Evolutionary conservation across 2,888 invertebrate genomes (phyloP), one percentile per base, ranked within the genome.

Genomic region (Venusia cambrica): DNA sequence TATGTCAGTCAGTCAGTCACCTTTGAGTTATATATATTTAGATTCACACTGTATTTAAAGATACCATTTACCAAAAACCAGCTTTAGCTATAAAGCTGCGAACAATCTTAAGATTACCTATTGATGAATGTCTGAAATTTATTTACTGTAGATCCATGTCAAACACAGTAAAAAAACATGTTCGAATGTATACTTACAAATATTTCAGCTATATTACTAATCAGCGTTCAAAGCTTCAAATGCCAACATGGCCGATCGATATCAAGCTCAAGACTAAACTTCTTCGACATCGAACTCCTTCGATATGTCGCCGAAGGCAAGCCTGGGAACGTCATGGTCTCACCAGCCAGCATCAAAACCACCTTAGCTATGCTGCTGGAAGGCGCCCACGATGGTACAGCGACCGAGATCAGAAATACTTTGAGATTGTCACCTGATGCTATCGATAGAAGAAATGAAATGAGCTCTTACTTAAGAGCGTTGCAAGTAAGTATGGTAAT

Each of bases 321-420:
- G 19, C 41, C 17, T 4, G 89, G 89, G 10, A 93, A 93, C 59
- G 79, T 92, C 14, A 79, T 92, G 58, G 64, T 92, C 1, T 92
- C 93, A n/a, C 91, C 93, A 6, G 88, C 90, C 35, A 92, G 92
- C 58, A 79, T 92, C 11, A 92, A 92, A 64, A 78, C 89, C 0
- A 88, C 89, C 0, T 60, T 93, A 25, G 89, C 89, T 3, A 88
- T 92, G 88, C 51, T 93, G 18, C 62, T 90, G 21, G 92, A 92
- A 71, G 92, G 90, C 8, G 88, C 92, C 0, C 60, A 56, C 4
- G 91, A 90, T 2, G 48, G 54, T 0, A 90, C 91, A 5, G 89
- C 89, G 2, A 62, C 71, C 4, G 90, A 93, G 74, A 84, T 93
- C 29, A 69, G 83, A 38, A 76, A 73, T 20, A 84, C 88, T 4